Conservation (phyloP, 2,113 vertebrate genomes). For the Dissostichus mawsoni region DNA sequence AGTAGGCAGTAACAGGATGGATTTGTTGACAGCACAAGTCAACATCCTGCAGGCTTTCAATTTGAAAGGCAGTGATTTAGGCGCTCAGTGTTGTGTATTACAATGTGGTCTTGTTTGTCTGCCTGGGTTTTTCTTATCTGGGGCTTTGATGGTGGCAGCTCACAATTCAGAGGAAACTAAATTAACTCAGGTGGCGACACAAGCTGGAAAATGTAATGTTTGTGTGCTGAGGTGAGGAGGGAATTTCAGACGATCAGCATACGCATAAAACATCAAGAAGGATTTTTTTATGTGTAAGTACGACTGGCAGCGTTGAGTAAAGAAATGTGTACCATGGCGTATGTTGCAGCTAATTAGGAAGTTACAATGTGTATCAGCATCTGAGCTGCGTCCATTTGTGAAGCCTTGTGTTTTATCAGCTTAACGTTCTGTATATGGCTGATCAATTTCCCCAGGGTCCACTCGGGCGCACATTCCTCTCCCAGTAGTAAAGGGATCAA, state of each 20-base stretch:
- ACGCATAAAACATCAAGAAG: conserved; percentile 30
- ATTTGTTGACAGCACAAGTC: conserved; percentile 34
- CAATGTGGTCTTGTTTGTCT: conserved; percentile 19
- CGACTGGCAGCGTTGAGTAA: not conserved
- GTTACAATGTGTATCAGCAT: conserved; percentile 23
- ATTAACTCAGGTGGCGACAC: conserved; percentile 15
- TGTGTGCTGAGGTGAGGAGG: conserved; percentile 31
- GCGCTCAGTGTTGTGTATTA: conserved; percentile 14
- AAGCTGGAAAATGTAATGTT: conserved; percentile 18
- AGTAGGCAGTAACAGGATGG: conserved; percentile 16
- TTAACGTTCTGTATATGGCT: conserved; percentile 26
- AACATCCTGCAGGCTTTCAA: conserved; percentile 49
- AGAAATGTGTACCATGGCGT: not conserved
- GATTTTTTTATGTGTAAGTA: not conserved
- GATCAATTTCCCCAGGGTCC: conserved; percentile 57
- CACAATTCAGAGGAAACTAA: conserved; percentile 25
- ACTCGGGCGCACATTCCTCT: conserved; percentile 7
- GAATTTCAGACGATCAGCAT: conserved; percentile 38
- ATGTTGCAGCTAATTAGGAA: conserved; percentile 42
- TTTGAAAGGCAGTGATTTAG: conserved; percentile 53
- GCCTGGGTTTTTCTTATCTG: conserved; percentile 22
- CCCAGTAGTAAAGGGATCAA: conserved; percentile 52
- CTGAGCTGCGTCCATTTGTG: conserved; percentile 37
- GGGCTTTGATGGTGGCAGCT: conserved; percentile 37
- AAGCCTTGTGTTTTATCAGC: conserved; percentile 43